phyloP scores from a whole-genome alignment of 2,113 vertebrate genomes.

The Pedetes capensis region DNA sequence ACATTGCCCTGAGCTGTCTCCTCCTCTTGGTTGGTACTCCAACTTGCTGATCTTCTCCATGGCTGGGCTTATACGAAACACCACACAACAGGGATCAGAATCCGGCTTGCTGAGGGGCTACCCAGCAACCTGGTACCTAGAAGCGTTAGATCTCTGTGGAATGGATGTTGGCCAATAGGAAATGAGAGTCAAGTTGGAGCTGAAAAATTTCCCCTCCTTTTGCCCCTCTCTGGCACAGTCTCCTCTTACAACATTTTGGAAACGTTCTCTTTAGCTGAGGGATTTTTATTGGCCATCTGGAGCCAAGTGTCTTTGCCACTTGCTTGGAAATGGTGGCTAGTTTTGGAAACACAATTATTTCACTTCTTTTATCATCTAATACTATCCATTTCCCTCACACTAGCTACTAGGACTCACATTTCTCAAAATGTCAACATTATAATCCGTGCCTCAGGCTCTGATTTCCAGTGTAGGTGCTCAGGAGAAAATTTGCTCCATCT shows the following conservation, averaged over 20 bases:
- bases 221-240: background rate
- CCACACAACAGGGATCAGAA: background rate
- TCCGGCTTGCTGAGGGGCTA: background rate
- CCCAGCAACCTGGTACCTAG: background rate
- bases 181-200: background rate
- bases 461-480: background rate
- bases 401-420: background rate
- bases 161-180: background rate
- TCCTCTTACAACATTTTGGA: background rate
- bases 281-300: background rate
- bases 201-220: background rate
- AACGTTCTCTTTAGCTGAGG: background rate
- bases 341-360: background rate
- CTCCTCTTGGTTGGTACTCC: background rate
- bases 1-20: background rate
- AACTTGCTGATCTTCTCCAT: background rate
- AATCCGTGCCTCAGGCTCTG: background rate
- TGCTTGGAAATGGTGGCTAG: background rate
- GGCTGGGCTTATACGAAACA: background rate
- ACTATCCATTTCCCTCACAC: background rate
- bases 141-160: background rate
- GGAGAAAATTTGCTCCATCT: background rate
- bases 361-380: background rate
- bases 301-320: background rate
- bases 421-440: background rate